Evolutionary conservation across 2,888 invertebrate species (phyloP).

Genomic region (Sesamia inferens): DNA sequence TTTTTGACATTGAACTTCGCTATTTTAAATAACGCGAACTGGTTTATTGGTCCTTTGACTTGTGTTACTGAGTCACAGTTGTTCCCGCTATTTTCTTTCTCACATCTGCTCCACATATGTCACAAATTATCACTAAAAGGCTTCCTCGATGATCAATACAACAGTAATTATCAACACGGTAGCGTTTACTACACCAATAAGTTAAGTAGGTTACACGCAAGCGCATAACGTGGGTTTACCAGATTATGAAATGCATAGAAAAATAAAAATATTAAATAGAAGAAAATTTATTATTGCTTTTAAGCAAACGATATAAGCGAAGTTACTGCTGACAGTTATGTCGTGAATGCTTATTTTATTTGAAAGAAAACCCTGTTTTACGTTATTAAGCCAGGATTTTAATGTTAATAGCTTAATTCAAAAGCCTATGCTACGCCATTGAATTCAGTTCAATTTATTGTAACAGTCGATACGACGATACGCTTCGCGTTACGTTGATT

Average conservation of each 20-base stretch:
- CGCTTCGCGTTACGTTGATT: neutral
- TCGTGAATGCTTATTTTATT: neutral
- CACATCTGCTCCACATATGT: conserved; percentile 2
- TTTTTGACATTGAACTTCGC: no score
- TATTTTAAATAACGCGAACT: no score
- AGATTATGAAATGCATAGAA: conserved; percentile 28
- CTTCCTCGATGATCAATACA: conserved; percentile 46
- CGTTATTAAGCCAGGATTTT: no score
- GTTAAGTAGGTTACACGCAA: conserved; percentile 54
- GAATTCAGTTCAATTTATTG: conserved; percentile 23
- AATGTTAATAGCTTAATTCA: no score
- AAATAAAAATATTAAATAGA: conserved; percentile 28
- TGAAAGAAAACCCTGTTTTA: neutral
- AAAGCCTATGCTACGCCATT: conserved; percentile 24
- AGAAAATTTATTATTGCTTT: conserved; percentile 34
- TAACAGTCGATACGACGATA: conserved; percentile 5
- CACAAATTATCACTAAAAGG: conserved; percentile 36
- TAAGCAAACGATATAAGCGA: neutral
- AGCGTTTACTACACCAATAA: conserved; percentile 48
- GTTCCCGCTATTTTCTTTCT: neutral
- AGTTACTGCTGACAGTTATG: conserved; percentile 23
- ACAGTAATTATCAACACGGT: conserved; percentile 50
- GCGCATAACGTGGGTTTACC: conserved; percentile 9
- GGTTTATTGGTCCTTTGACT: neutral
- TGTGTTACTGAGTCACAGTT: neutral